These are phyloP conservation scores for Odocoileus hemionus DNA, from an alignment of 2,113 vertebrate species.

Conservation along the genomic window DNA sequence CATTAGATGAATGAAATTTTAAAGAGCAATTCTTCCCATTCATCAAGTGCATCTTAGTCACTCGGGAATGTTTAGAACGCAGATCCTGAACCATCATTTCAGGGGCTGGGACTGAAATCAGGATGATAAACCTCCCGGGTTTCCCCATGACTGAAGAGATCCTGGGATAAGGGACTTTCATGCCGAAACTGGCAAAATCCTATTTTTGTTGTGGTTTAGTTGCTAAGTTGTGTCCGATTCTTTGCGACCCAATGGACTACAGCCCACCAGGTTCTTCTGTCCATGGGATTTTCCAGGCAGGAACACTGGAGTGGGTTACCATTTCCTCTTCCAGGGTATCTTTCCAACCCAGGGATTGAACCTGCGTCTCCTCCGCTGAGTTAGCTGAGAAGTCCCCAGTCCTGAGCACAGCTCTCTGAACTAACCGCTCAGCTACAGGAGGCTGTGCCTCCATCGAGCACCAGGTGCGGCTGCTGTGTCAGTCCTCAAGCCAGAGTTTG, in stretches of 20 bases:
- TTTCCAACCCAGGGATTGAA: not conserved
- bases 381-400: not conserved
- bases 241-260: not conserved
- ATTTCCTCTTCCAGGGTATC: not conserved
- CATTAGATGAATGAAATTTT: not conserved
- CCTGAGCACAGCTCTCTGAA: not conserved
- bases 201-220: not conserved
- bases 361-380: accelerated
- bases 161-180: not conserved
- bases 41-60: not conserved
- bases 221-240: not conserved
- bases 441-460: not conserved
- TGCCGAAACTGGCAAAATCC: not conserved
- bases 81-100: not conserved
- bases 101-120: not conserved
- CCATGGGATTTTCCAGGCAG: not conserved
- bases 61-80: not conserved
- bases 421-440: not conserved
- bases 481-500: not conserved
- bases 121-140: not conserved
- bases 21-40: not conserved
- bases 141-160: not conserved
- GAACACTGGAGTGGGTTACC: not conserved
- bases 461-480: not conserved
- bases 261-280: not conserved